phyloP scores from a whole-genome alignment of 2,888 invertebrate genomes.

The Calliphora vomitoria region DNA sequence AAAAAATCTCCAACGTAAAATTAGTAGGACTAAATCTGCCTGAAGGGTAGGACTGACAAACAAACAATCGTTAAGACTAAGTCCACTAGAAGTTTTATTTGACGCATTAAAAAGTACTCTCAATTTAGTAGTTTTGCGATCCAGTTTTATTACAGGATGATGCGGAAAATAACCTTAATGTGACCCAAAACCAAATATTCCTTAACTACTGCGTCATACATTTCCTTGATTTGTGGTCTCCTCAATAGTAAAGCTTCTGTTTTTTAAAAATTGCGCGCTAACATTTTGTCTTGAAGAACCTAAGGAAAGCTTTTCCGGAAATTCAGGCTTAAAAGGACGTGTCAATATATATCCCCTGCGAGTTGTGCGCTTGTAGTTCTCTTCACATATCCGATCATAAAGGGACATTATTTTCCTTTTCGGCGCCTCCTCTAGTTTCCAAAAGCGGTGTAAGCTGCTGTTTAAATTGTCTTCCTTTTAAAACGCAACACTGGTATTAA shows the following conservation, averaged over 20 bases:
- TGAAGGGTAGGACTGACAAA: no score
- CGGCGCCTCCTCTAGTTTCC: no score
- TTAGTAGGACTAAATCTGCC: no score
- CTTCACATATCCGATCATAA: background rate
- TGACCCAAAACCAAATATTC: conserved; percentile 2
- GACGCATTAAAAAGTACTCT: background rate
- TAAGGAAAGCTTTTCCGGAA: background rate
- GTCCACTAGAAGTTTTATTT: no score
- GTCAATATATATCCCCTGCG: background rate
- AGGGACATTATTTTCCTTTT: no score
- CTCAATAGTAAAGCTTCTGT: background rate
- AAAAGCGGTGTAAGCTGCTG: no score
- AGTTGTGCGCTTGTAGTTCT: background rate
- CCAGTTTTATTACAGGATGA: background rate
- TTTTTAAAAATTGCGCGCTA: background rate
- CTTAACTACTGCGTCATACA: background rate
- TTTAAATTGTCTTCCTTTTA: background rate
- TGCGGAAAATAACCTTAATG: background rate
- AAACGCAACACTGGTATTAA: background rate
- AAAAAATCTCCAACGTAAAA: conserved; percentile 3
- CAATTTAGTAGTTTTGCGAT: background rate
- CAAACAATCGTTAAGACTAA: no score
- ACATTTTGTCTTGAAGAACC: background rate
- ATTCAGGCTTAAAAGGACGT: background rate
- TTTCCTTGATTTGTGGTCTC: background rate